Conservation (phyloP, 2,888 invertebrate species). For the Lysandra bellargus region DNA sequence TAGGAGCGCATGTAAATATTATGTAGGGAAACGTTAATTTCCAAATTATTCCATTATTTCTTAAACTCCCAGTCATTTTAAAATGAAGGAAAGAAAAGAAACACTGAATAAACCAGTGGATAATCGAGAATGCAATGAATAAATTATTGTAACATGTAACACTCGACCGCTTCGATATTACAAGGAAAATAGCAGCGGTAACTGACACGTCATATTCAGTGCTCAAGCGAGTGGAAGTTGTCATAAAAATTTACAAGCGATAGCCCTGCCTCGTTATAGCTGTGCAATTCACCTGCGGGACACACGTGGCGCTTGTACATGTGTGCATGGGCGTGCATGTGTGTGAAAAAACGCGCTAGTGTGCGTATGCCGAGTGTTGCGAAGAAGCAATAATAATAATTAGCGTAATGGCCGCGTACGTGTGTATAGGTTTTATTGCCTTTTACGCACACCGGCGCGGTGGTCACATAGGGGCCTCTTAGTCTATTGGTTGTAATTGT, state of each 20-base stretch:
- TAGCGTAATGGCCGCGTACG: conserved; percentile 48
- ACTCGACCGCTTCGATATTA: not conserved
- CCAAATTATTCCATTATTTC: not conserved
- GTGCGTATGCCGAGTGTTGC: conserved; percentile 50
- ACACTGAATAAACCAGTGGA: not conserved
- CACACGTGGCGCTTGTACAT: conserved; percentile 64
- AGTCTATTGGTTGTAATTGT: not conserved
- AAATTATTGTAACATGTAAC: not conserved
- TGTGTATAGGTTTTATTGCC: conserved; percentile 1
- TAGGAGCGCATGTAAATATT: too few relatives aligned
- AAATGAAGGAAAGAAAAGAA: not conserved
- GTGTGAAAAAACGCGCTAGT: conserved; percentile 68
- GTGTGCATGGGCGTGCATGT: conserved; percentile 50
- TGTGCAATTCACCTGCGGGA: conserved; percentile 51
- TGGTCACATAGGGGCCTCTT: not conserved
- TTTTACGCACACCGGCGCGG: not conserved
- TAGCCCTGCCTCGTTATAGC: not conserved
- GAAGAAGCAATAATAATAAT: conserved; percentile 66
- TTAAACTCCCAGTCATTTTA: too few relatives aligned
- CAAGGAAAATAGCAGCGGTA: not conserved
- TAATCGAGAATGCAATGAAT: not conserved
- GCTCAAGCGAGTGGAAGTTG: not conserved
- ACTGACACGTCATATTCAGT: conserved; percentile 1
- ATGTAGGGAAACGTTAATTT: not conserved
- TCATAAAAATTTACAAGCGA: not conserved